Evolutionary conservation across 2,888 invertebrate species (phyloP).

Genomic region (Leptopterna dolabrata): DNA sequence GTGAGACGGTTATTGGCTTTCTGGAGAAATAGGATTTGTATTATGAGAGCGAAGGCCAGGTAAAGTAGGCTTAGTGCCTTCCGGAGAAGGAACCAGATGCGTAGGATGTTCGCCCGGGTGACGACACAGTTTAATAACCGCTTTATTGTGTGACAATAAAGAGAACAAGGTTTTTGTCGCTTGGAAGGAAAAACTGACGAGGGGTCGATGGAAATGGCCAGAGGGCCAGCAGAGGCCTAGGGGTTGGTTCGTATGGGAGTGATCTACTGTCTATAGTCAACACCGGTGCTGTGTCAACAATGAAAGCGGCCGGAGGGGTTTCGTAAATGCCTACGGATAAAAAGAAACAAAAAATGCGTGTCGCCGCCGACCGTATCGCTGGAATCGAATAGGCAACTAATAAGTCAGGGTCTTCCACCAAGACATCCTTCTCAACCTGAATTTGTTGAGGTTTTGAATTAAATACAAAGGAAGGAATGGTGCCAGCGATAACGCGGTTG

Average conservation of each 20-base stretch:
- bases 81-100: conserved; percentile 34
- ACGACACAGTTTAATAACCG: conserved; percentile 44
- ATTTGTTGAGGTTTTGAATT: neutral
- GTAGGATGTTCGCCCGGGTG: conserved; percentile 40
- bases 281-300: neutral
- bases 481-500: neutral
- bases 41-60: conserved; percentile 18
- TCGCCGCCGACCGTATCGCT: conserved; percentile 25
- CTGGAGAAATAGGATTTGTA: conserved; percentile 35
- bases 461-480: neutral
- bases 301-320: neutral
- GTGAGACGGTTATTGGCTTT: neutral
- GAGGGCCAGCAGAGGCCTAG: no score
- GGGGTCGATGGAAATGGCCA: neutral
- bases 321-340: neutral
- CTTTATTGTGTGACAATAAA: conserved; percentile 19
- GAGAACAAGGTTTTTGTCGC: conserved; percentile 25
- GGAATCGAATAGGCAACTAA: neutral
- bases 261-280: neutral
- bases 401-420: conserved; percentile 26
- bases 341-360: neutral
- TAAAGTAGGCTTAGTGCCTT: conserved; percentile 45
- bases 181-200: neutral
- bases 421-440: neutral
- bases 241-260: neutral